phyloP scores from a whole-genome alignment of 2,888 invertebrate species.

The Drosophila merina region DNA sequence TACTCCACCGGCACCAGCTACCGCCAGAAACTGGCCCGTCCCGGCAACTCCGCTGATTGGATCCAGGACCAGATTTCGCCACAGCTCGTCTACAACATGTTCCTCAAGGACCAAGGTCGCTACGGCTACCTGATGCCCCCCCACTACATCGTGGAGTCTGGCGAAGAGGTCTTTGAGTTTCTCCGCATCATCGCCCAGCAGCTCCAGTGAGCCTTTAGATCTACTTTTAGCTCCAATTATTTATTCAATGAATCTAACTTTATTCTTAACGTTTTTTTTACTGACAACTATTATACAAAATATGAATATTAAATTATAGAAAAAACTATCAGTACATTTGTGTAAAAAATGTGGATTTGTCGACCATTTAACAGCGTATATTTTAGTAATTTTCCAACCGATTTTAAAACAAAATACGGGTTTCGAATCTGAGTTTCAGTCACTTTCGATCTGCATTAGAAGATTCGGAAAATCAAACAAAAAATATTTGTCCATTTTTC shows the following conservation, averaged over 20 bases:
- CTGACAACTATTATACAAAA: too few relatives aligned
- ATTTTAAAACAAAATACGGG: too few relatives aligned
- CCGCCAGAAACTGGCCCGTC: constrained; percentile 75
- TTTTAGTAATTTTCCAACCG: too few relatives aligned
- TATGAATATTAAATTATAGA: too few relatives aligned
- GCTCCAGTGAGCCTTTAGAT: constrained; percentile 36
- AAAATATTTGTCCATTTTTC: too few relatives aligned
- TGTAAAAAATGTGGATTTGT: too few relatives aligned
- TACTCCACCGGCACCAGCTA: constrained; percentile 80
- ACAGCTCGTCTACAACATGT: constrained; percentile 80
- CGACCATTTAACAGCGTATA: too few relatives aligned
- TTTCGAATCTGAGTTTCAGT: too few relatives aligned
- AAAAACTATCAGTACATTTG: too few relatives aligned
- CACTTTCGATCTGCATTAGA: too few relatives aligned
- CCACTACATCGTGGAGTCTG: constrained; percentile 80
- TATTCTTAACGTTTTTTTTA: too few relatives aligned
- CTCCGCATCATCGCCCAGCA: constrained; percentile 77
- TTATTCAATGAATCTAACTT: not conserved
- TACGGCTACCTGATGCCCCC: constrained; percentile 82
- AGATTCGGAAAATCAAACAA: too few relatives aligned
- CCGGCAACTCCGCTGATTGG: constrained; percentile 83
- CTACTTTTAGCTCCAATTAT: not conserved
- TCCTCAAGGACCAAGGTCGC: constrained; percentile 82
- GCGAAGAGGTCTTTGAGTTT: constrained; percentile 80
- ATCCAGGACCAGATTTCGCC: constrained; percentile 76